A percentile compares a stretch with the other conserved stretches of the same genome.
Evolutionary conservation across 2,797 vertebrate species (phyloP).

Genomic region (Pachyuromys duprasi): DNA sequence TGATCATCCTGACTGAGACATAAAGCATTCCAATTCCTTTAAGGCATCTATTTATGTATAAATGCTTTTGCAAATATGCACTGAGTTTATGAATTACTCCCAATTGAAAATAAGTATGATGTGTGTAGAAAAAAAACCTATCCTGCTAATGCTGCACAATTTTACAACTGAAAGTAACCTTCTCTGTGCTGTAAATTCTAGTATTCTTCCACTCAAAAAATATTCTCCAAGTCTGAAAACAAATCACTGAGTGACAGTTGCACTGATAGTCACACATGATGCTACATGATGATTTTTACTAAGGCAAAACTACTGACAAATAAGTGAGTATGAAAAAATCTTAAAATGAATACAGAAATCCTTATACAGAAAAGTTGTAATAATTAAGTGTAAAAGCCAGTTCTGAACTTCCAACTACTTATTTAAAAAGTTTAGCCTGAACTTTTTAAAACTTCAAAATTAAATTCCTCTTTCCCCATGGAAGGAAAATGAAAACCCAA

Average conservation of each 20-base stretch:
- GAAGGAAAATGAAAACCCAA: background rate
- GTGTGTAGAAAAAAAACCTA: background rate
- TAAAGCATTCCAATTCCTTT: conserved; percentile 20
- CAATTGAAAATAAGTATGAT: background rate
- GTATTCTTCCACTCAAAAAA: background rate
- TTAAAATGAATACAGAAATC: background rate
- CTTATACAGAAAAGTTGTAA: background rate
- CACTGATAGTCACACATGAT: background rate
- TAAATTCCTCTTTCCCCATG: background rate
- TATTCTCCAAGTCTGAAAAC: conserved; percentile 5
- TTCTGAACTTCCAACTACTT: background rate
- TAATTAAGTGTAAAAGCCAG: background rate
- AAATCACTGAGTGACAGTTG: background rate
- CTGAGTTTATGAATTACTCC: background rate
- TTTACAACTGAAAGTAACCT: background rate
- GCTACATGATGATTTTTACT: conserved; percentile 13
- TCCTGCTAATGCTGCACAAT: background rate
- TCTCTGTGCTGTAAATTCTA: background rate
- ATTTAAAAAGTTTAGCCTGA: background rate
- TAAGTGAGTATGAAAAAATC: background rate
- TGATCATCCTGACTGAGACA: background rate
- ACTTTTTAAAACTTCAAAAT: background rate
- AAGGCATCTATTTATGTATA: background rate
- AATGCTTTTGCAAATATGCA: background rate
- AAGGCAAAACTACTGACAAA: background rate